Percentiles rank a stretch among this genome's conserved stretches.
These are phyloP conservation scores for Recurvirostra avosetta DNA, from an alignment of 2,113 vertebrate genomes.

Conservation along the genomic window DNA sequence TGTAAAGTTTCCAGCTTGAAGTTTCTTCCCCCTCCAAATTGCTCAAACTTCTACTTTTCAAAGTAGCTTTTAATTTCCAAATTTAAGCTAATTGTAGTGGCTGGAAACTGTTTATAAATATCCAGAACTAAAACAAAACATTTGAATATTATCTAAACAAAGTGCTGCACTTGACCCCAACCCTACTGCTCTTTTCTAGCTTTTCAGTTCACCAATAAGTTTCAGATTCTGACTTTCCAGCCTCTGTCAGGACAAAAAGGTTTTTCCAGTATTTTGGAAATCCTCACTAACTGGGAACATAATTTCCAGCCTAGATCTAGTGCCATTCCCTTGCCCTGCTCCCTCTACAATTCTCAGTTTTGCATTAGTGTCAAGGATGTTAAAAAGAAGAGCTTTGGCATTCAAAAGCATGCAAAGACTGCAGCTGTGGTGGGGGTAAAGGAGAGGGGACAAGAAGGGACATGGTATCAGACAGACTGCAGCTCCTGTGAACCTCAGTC, in stretches of 20 bases:
- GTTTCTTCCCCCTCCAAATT: neutral
- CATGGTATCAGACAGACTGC: neutral
- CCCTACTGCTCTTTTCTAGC: neutral
- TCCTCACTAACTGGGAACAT: neutral
- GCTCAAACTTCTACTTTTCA: neutral
- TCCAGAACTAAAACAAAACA: neutral
- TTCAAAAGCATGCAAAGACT: neutral
- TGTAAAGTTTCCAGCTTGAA: neutral
- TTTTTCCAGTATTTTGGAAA: neutral
- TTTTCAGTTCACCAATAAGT: neutral
- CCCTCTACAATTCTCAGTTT: neutral
- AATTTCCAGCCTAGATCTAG: neutral
- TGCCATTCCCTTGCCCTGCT: neutral
- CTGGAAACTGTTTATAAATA: neutral
- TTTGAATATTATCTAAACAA: slow-evolving; percentile 25
- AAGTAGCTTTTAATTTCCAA: slow-evolving; percentile 28
- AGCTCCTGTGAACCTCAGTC: neutral
- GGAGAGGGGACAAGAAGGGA: neutral
- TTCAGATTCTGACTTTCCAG: neutral
- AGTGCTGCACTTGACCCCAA: slow-evolving; percentile 17
- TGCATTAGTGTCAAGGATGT: neutral
- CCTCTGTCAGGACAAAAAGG: neutral
- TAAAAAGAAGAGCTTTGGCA: neutral
- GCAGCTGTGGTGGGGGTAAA: neutral
- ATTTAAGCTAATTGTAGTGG: neutral